Percentiles rank a stretch among this genome's conserved stretches.
Conservation (phyloP, 2,797 vertebrate species). For the Pipistrellus nathusii region DNA sequence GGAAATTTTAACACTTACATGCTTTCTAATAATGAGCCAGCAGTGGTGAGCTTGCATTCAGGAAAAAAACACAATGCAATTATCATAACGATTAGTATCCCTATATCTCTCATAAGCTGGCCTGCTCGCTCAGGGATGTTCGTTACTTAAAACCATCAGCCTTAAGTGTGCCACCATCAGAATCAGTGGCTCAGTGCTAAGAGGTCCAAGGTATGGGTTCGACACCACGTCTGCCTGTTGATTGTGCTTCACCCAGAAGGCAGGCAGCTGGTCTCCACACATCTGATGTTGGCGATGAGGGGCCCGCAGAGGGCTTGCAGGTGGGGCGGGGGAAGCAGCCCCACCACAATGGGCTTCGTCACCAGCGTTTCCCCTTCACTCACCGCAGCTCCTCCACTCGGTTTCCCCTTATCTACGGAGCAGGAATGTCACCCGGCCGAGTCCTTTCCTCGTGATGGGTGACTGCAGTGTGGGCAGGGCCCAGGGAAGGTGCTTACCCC, state of each 20-base stretch:
- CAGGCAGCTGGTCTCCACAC: background rate
- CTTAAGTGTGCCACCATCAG: background rate
- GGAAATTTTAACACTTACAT: background rate
- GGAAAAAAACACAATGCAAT: background rate
- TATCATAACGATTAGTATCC: background rate
- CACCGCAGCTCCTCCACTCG: background rate
- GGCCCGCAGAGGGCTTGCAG: background rate
- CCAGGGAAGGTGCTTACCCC: background rate
- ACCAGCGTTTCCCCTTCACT: background rate
- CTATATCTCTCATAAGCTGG: background rate
- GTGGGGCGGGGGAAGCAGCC: background rate
- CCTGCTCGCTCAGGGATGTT: background rate
- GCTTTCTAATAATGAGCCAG: background rate
- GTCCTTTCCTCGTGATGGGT: background rate
- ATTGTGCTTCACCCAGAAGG: background rate
- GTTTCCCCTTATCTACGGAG: background rate
- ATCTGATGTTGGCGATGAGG: background rate
- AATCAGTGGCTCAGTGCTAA: background rate
- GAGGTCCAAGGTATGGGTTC: background rate
- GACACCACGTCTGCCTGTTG: background rate
- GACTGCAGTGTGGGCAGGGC: too few species aligned
- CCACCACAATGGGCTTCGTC: background rate
- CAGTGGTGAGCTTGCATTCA: background rate
- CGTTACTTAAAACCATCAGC: background rate
- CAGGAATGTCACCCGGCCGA: background rate